These are phyloP conservation scores for Oriolus oriolus DNA, from an alignment of 2,113 vertebrate genomes.

Conservation along the genomic window DNA sequence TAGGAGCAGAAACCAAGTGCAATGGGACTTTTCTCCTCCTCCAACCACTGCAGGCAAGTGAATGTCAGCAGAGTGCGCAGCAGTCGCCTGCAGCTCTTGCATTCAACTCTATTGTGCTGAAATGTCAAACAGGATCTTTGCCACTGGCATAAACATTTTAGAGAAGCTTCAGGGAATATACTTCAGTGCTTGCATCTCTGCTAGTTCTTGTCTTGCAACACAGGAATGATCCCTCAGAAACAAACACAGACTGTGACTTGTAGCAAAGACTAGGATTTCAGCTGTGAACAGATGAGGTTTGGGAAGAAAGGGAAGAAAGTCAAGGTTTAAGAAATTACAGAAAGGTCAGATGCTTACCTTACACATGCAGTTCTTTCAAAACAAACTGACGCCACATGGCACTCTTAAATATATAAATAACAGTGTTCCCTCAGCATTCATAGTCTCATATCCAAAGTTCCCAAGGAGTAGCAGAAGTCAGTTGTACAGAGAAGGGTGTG, in stretches of 20 bases:
- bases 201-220: neutral
- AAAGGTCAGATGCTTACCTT: neutral
- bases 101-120: conserved; percentile 9
- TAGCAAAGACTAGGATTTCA: neutral
- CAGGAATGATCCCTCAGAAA: conserved; percentile 3
- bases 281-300: neutral
- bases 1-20: neutral
- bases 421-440: neutral
- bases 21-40: neutral
- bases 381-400: neutral
- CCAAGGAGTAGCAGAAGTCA: neutral
- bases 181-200: neutral
- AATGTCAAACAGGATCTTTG: conserved; percentile 49
- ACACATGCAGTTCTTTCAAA: neutral
- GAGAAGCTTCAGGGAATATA: conserved; percentile 27
- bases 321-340: neutral
- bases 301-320: neutral
- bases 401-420: neutral
- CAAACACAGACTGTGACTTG: neutral
- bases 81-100: neutral
- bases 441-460: neutral
- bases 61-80: neutral
- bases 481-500: neutral
- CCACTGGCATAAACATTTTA: conserved; percentile 50
- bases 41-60: neutral